Conservation (phyloP, 2,797 vertebrate species). For the Astyanax mexicanus region DNA sequence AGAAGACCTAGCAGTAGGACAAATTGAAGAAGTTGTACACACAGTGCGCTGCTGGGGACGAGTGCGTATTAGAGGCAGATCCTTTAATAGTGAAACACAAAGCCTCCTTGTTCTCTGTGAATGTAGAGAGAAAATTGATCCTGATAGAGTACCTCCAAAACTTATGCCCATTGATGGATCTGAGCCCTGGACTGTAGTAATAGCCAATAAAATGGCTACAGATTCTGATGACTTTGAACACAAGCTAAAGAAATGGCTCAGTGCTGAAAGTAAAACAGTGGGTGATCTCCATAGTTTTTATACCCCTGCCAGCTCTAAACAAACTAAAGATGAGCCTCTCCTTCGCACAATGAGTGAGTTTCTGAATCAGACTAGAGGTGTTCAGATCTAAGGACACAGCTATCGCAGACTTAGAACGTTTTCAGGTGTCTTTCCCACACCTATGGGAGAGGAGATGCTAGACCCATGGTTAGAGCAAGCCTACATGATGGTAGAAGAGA, state of each 20-base stretch:
- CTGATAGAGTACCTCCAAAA: constrained; percentile 8
- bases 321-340: too few species aligned
- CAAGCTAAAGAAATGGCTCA: too few species aligned
- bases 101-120: constrained; percentile 24
- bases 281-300: too few species aligned
- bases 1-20: too few species aligned
- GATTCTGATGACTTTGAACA: neutral
- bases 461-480: constrained; percentile 44
- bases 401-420: neutral
- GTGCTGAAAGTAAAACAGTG: neutral
- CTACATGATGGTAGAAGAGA: constrained; percentile 32
- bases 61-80: constrained; percentile 15
- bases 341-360: too few species aligned
- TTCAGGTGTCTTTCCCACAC: constrained; percentile 18
- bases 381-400: too few species aligned
- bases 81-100: neutral
- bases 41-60: too few species aligned
- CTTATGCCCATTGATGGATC: neutral
- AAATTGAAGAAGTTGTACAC: too few species aligned
- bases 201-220: too few species aligned
- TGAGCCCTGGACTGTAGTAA: too few species aligned
- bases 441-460: constrained; percentile 7
- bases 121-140: constrained; percentile 25
- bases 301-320: too few species aligned
- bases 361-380: too few species aligned